Percentiles rank a stretch among this genome's conserved stretches.
These are phyloP conservation scores for Drosophila monieri DNA, from an alignment of 2,888 invertebrate species.

Conservation along the genomic window DNA sequence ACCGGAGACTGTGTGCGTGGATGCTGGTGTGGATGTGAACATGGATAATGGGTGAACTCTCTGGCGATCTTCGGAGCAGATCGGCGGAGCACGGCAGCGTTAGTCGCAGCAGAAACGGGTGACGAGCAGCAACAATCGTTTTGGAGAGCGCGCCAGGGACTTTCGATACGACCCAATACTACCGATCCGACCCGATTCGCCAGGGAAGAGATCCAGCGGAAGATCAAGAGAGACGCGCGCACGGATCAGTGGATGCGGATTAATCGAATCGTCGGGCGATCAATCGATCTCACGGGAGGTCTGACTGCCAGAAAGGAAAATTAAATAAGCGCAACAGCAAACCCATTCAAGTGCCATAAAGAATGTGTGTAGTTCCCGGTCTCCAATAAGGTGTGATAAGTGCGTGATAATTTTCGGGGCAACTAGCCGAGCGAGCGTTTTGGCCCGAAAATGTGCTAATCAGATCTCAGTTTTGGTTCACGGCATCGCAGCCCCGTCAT, in stretches of 20 bases:
- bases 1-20: constrained; percentile 36
- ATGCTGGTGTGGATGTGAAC: constrained; percentile 3
- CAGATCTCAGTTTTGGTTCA: constrained; percentile 74
- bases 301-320: constrained; percentile 6
- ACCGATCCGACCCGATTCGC: constrained; percentile 24
- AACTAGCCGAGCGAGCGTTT: constrained; percentile 44
- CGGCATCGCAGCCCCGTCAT: constrained; percentile 47
- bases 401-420: constrained; percentile 78
- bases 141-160: constrained; percentile 36
- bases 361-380: constrained; percentile 25
- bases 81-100: constrained; percentile 57
- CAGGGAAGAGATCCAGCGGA: constrained; percentile 7
- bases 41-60: constrained; percentile 19
- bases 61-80: constrained; percentile 16
- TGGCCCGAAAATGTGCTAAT: constrained; percentile 75
- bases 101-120: constrained; percentile 82
- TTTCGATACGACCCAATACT: constrained; percentile 27
- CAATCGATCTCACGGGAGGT: constrained; percentile 31
- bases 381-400: constrained; percentile 78
- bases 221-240: constrained; percentile 27
- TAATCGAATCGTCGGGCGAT: constrained; percentile 40
- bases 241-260: constrained; percentile 52
- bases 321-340: constrained; percentile 15
- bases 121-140: constrained; percentile 81
- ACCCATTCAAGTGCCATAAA: constrained; percentile 26